These are phyloP conservation scores for Eupithecia centaureata DNA, from an alignment of 2,888 invertebrate genomes.

Conservation along the genomic window DNA sequence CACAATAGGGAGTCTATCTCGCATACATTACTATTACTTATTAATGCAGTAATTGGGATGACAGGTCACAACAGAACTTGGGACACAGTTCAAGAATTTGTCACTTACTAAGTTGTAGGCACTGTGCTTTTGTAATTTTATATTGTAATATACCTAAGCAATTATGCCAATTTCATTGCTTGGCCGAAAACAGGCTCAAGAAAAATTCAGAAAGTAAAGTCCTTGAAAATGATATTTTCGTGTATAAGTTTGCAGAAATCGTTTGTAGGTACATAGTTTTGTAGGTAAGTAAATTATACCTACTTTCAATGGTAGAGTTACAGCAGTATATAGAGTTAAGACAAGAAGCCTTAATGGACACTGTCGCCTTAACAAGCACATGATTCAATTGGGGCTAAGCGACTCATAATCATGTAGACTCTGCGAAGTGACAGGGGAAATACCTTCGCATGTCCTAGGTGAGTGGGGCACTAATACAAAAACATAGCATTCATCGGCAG, in stretches of 20 bases:
- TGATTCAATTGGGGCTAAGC: too few species aligned
- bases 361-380: too few species aligned
- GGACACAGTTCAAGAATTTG: not conserved
- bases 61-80: conserved; percentile 24
- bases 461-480: too few species aligned
- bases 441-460: too few species aligned
- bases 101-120: not conserved
- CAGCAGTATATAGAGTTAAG: too few species aligned
- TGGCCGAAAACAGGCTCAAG: not conserved
- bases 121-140: not conserved
- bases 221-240: not conserved
- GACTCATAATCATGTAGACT: too few species aligned
- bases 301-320: too few species aligned
- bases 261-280: too few species aligned
- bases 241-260: not conserved
- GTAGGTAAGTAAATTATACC: too few species aligned
- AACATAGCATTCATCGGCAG: too few species aligned
- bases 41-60: conserved; percentile 38
- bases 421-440: too few species aligned
- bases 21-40: conserved; percentile 38
- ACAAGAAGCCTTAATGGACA: too few species aligned
- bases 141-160: not conserved
- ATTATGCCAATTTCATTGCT: not conserved
- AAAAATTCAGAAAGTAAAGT: not conserved
- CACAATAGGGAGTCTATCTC: conserved; percentile 48